These are phyloP conservation scores for Choristoneura rosaceana DNA, from an alignment of 2,888 invertebrate genomes.

Conservation along the genomic window DNA sequence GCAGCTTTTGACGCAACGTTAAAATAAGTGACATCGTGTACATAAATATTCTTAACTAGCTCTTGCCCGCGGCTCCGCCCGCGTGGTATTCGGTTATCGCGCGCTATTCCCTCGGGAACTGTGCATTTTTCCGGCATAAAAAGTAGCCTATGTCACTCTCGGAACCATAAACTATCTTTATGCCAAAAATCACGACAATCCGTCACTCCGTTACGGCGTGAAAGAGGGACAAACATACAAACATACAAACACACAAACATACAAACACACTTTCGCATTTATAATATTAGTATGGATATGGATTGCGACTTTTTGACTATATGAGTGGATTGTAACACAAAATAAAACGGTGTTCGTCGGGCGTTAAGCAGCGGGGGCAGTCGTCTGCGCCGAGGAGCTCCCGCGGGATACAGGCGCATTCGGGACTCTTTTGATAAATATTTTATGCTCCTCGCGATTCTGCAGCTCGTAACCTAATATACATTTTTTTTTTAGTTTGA, in stretches of 20 bases:
- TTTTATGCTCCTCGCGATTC: conserved; percentile 77
- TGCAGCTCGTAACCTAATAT: conserved; percentile 66
- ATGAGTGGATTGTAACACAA: conserved; percentile 3
- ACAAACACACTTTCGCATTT: too few species aligned
- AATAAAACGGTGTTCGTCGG: conserved; percentile 49
- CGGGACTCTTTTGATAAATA: conserved; percentile 83
- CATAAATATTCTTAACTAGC: conserved; percentile 23
- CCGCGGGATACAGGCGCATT: conserved; percentile 64
- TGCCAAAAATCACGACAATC: too few species aligned
- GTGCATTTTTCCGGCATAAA: too few species aligned
- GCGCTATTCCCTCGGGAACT: too few species aligned
- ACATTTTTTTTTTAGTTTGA: conserved; percentile 66
- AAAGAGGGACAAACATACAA: too few species aligned
- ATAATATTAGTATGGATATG: too few species aligned
- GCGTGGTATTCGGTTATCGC: too few species aligned
- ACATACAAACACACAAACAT: too few species aligned
- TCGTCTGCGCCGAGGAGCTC: conserved; percentile 50
- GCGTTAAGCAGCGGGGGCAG: conserved; percentile 69
- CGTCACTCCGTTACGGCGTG: too few species aligned
- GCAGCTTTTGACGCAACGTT: conserved; percentile 27
- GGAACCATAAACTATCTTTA: too few species aligned
- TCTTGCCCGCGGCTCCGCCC: too few species aligned
- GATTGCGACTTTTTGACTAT: conserved; percentile 7
- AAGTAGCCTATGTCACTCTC: too few species aligned
- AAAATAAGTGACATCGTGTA: conserved; percentile 26